Evolutionary conservation across 2,797 vertebrate species (phyloP).

Genomic region (Falco concolor): DNA sequence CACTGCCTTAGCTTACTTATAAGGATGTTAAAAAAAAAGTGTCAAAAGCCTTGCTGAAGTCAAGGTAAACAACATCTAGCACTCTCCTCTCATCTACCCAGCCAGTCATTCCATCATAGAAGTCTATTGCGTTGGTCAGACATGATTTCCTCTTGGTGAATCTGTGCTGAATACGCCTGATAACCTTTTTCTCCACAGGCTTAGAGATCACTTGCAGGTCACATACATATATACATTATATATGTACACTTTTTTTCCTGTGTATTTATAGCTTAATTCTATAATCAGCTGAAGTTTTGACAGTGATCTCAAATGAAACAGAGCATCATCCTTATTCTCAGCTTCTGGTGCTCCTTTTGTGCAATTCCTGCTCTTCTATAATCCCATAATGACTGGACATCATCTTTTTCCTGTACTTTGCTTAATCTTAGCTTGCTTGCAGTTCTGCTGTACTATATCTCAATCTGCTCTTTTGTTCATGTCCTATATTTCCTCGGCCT

Average conservation of each 20-base stretch:
- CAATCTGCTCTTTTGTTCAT: not conserved
- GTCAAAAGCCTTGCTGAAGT: too few species aligned
- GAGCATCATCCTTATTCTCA: not conserved
- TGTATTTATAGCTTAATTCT: not conserved
- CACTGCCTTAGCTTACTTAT: too few species aligned
- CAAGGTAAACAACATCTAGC: too few species aligned
- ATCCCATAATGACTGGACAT: not conserved
- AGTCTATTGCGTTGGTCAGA: too few species aligned
- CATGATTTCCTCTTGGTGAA: too few species aligned
- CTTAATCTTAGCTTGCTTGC: not conserved
- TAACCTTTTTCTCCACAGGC: too few species aligned
- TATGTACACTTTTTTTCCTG: rapidly evolving
- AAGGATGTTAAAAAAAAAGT: too few species aligned
- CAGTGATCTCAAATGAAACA: not conserved
- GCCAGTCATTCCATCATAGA: too few species aligned
- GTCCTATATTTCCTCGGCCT: not conserved
- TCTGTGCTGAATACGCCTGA: too few species aligned
- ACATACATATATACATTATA: too few species aligned
- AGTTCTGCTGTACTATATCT: not conserved
- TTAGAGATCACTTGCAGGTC: too few species aligned
- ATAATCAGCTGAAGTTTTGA: not conserved
- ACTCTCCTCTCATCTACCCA: not conserved
- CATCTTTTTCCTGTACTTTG: not conserved
- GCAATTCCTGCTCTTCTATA: not conserved
- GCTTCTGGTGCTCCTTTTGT: not conserved